Evolutionary conservation across 2,113 vertebrate genomes (phyloP), one percentile per base, ranked within the genome.

Genomic region (Hemibagrus wyckioides): DNA sequence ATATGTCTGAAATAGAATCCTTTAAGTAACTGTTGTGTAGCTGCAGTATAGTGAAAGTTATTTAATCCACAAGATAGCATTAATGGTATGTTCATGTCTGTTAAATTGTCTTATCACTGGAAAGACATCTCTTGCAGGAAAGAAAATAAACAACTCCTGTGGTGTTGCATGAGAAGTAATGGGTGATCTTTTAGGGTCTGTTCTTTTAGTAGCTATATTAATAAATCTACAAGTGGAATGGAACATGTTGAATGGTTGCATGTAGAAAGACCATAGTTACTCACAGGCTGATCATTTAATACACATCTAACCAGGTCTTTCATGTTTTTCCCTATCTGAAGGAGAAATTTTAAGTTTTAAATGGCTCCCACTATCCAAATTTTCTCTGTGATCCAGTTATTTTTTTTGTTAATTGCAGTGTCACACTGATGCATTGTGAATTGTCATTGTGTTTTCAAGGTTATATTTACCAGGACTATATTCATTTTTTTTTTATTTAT

Each of bases 401-500:
- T 23, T 2, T 59, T 8, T 54, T 67, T 48, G 33, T n/a, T 65
- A 79, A 85, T 85, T 65, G 52, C 75, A 28, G 73, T 65, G 44
- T 65, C 84, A 52, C 25, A 44, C 57, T 30, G 21, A 23, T 73
- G 69, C 36, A 23, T 10, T 48, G 50, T 73, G 14, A 44, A 73
- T 36, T 28, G 30, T 30, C 28, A 30, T 39, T 63, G 84, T 85
- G n/a, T 36, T 33, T 54, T 76, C 25, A 80, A 33, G n/a, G n/a
- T 10, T 54, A 59, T 87, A 63, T 83, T 63, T 63, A n/a, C 59
- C 57, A 41, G 52, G 11, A 69, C n/a, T 54, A 19, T 82, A 73
- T 82, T 82, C 15, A 65, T 87, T 87, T 87, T 73, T n/a, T 81
- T 33, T 57, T 52, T 48, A 79, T 39, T 9, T 80, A 59, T 80